Percentiles rank a stretch among this genome's conserved stretches.
Evolutionary conservation across 2,888 invertebrate species (phyloP).

Genomic region (Drosophila subquinaria): DNA sequence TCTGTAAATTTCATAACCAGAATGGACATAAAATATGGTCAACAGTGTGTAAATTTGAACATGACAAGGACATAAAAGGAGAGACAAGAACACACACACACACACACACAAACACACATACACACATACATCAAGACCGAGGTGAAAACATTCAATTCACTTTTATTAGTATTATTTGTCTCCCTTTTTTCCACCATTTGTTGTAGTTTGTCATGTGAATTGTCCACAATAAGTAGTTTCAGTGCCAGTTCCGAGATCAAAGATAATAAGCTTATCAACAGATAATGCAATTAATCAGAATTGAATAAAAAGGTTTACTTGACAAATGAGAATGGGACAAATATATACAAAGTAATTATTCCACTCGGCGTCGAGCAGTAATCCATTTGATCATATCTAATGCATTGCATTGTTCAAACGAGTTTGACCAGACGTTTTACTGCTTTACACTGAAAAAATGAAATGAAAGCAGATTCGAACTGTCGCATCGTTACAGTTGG

Average conservation of each 20-base stretch:
- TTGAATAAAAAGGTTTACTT: slow-evolving; percentile 2
- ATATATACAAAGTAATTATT: neutral
- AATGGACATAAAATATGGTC: slow-evolving; percentile 80
- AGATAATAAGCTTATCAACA: slow-evolving; percentile 23
- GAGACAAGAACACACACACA: slow-evolving; percentile 37
- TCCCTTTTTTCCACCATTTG: slow-evolving; percentile 38
- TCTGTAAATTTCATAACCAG: slow-evolving; percentile 81
- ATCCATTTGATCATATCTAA: neutral
- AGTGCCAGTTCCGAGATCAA: slow-evolving; percentile 18
- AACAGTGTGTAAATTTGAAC: slow-evolving; percentile 76
- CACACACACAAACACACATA: slow-evolving; percentile 2
- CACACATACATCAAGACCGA: neutral
- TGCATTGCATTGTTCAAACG: neutral
- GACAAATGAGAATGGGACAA: neutral
- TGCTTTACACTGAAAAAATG: too few species aligned
- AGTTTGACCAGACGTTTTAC: too few species aligned
- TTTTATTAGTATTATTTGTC: slow-evolving; percentile 3
- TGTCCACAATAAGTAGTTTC: slow-evolving; percentile 10
- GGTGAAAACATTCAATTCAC: slow-evolving; percentile 25
- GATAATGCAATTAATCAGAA: slow-evolving; percentile 23
- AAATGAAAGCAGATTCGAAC: too few species aligned
- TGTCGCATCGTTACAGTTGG: too few species aligned
- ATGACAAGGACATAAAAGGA: slow-evolving; percentile 64
- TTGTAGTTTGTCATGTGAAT: slow-evolving; percentile 50
- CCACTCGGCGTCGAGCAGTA: neutral